Evolutionary conservation across 2,113 vertebrate genomes (phyloP).

Genomic region (Picathartes gymnocephalus): DNA sequence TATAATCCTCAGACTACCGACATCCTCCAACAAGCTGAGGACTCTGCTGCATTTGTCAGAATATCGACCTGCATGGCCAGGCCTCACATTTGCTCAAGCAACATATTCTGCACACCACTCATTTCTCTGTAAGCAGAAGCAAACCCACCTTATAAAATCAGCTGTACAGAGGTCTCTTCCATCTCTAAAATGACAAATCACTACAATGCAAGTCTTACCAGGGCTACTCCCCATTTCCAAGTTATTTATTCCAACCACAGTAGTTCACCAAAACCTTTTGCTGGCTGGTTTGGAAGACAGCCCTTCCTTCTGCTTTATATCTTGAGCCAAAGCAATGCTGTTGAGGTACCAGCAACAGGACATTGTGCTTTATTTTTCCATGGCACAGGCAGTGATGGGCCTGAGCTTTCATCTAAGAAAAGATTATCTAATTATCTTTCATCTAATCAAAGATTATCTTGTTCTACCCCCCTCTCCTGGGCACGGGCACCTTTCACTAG

Average conservation of each 20-base stretch:
- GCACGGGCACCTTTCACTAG: not conserved
- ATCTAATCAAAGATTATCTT: not conserved
- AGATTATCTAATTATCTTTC: no score
- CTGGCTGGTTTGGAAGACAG: not conserved
- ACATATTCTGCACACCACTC: not conserved
- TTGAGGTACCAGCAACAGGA: not conserved
- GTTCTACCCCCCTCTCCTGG: fast-evolving
- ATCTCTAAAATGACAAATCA: not conserved
- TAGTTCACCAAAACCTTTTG: not conserved
- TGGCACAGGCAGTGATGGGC: not conserved
- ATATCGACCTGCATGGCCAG: not conserved
- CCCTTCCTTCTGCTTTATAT: not conserved
- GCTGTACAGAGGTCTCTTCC: not conserved
- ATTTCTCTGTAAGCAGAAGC: not conserved
- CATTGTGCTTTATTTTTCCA: not conserved
- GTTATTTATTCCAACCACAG: not conserved
- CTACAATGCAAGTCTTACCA: not conserved
- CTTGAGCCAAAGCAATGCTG: not conserved
- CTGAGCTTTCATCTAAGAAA: not conserved
- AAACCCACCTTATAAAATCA: not conserved
- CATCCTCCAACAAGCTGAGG: not conserved
- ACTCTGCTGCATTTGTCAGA: not conserved
- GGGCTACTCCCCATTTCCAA: not conserved
- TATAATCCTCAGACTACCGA: not conserved
- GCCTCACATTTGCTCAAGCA: not conserved